Percentiles rank a stretch among this genome's conserved stretches.
phyloP scores from a whole-genome alignment of 2,888 invertebrate species.

The Scaptomyza caliginosa region DNA sequence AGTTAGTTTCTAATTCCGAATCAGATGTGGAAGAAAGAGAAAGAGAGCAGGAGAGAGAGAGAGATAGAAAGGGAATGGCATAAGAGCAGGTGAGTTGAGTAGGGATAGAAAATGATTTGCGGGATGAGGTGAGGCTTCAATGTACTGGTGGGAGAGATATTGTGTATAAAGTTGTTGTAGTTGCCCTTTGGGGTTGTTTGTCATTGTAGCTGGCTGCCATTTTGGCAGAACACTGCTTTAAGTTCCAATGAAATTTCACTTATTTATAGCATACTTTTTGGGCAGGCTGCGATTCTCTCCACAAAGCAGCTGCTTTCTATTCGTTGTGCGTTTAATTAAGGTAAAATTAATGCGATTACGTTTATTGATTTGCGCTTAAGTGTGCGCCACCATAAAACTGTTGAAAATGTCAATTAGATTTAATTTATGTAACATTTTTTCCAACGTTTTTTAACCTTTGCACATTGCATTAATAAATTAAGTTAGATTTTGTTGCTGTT shows the following conservation, averaged over 20 bases:
- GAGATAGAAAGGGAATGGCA: background rate
- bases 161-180: constrained; percentile 16
- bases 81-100: background rate
- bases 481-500: constrained; percentile 28
- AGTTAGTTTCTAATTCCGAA: constrained; percentile 53
- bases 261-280: constrained; percentile 48
- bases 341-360: constrained; percentile 61
- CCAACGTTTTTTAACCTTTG: constrained; percentile 3
- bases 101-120: background rate
- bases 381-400: constrained; percentile 44
- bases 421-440: constrained; percentile 50
- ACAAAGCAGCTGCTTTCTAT: constrained; percentile 47
- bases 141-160: background rate
- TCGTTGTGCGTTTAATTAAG: constrained; percentile 56
- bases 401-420: constrained; percentile 65
- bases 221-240: constrained; percentile 27
- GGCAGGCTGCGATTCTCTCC: background rate
- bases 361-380: constrained; percentile 59
- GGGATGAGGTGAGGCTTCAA: too few relatives aligned
- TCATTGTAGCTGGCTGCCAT: constrained; percentile 20
- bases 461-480: constrained; percentile 39
- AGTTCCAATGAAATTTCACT: constrained; percentile 44
- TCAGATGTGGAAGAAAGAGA: too few relatives aligned
- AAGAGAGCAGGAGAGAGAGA: background rate
- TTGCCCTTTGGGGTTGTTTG: constrained; percentile 44